Conservation (phyloP, 2,113 vertebrate species). For the Canis aureus region DNA sequence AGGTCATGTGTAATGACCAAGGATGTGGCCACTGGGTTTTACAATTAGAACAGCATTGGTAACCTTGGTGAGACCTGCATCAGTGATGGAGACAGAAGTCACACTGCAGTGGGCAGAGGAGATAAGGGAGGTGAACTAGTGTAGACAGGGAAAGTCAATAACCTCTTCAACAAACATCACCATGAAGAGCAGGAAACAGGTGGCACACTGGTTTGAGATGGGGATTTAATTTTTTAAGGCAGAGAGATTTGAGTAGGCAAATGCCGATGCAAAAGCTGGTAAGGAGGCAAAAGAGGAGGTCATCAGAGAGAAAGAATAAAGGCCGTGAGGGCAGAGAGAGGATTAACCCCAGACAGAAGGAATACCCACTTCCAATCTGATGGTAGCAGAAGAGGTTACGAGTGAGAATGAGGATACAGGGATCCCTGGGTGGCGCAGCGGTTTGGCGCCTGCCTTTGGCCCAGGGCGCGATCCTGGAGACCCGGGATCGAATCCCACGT, state of each 20-base stretch:
- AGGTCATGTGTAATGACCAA: neutral
- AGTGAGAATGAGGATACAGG: neutral
- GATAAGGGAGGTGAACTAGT: neutral
- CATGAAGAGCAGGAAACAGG: neutral
- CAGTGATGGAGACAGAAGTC: neutral
- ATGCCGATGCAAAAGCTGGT: neutral
- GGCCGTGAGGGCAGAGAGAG: neutral
- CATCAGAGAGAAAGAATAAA: neutral
- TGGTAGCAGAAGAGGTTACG: neutral
- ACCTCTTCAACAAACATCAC: neutral
- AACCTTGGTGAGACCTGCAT: neutral
- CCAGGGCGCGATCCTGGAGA: no score
- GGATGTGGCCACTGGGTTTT: neutral
- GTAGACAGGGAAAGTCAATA: neutral
- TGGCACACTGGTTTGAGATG: neutral
- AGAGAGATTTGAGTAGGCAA: slow-evolving; percentile 15
- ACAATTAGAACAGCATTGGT: neutral
- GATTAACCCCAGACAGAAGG: neutral
- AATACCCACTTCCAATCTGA: neutral
- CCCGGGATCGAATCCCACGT: no score
- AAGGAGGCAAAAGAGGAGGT: neutral
- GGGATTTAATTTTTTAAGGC: slow-evolving; percentile 35
- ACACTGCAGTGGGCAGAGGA: neutral
- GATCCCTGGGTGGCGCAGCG: no score
- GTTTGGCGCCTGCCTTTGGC: no score